A percentile compares a stretch with the other conserved stretches of the same genome.
phyloP scores from a whole-genome alignment of 1,140 invertebrate genomes.

The Heliconius nattereri region DNA sequence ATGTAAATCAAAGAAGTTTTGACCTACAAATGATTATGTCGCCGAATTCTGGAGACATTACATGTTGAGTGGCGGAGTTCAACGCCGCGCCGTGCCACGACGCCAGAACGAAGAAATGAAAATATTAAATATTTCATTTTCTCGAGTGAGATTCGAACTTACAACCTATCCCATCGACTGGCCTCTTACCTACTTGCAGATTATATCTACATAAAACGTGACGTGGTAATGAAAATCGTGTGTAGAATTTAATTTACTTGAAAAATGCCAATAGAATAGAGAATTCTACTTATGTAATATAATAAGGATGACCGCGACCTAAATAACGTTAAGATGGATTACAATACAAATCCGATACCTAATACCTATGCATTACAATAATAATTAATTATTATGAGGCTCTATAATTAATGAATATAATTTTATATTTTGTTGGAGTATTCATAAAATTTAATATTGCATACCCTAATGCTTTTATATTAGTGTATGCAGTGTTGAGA shows the following conservation, averaged over 20 bases:
- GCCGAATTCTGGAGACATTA: background rate
- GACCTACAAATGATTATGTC: background rate
- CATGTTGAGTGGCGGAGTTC: too few relatives aligned
- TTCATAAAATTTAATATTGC: too few relatives aligned
- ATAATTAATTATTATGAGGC: slow-evolving; percentile 1
- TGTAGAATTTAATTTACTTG: background rate
- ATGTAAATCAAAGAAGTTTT: background rate
- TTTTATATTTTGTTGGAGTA: background rate
- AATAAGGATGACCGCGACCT: slow-evolving; percentile 25
- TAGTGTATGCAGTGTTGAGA: too few relatives aligned
- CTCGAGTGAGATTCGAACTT: too few relatives aligned
- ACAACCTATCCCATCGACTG: too few relatives aligned
- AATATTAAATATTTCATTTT: too few relatives aligned
- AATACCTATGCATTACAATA: slow-evolving; percentile 31
- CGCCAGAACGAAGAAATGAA: too few relatives aligned
- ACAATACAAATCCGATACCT: slow-evolving; percentile 27
- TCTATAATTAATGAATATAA: background rate
- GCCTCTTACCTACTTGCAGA: too few relatives aligned
- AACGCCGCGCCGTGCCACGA: too few relatives aligned
- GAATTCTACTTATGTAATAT: slow-evolving; percentile 11
- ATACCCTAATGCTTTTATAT: too few relatives aligned
- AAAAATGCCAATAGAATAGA: slow-evolving; percentile 6
- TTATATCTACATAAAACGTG: background rate
- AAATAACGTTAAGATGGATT: slow-evolving; percentile 26
- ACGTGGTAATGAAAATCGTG: background rate